These are phyloP conservation scores for Melipona bicolor DNA, from an alignment of 2,888 invertebrate genomes.

Conservation along the genomic window DNA sequence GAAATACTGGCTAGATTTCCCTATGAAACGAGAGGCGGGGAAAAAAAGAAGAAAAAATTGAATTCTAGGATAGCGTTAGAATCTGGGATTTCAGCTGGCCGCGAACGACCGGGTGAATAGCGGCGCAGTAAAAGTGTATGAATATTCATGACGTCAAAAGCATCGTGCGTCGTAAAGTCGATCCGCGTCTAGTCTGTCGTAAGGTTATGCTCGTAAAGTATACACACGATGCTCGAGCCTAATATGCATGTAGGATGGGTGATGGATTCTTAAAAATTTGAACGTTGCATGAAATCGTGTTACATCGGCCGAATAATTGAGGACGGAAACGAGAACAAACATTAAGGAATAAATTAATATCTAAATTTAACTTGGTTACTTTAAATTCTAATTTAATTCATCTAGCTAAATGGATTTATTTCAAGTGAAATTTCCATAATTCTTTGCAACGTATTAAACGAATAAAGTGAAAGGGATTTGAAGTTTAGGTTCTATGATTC, in stretches of 20 bases:
- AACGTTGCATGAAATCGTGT: background rate
- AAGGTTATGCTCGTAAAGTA: background rate
- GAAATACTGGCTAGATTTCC: background rate
- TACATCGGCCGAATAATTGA: background rate
- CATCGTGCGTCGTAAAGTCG: conserved; percentile 5
- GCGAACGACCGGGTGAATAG: background rate
- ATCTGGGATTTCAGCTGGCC: background rate
- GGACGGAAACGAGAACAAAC: background rate
- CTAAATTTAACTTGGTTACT: too few species aligned
- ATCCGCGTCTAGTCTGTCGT: background rate
- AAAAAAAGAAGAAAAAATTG: background rate
- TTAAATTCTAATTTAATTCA: too few species aligned
- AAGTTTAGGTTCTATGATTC: too few species aligned
- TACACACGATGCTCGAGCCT: background rate
- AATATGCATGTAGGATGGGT: background rate
- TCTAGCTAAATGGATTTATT: too few species aligned
- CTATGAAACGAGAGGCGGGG: background rate
- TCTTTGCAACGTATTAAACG: too few species aligned
- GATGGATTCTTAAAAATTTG: background rate
- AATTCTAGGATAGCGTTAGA: background rate
- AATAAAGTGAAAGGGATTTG: too few species aligned
- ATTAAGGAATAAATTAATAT: background rate
- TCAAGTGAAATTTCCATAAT: too few species aligned
- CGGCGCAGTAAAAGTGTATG: background rate
- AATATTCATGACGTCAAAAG: conserved; percentile 6